Evolutionary conservation across 2,113 vertebrate genomes (phyloP), one percentile per base, ranked within the genome.

Genomic region (Sylvia atricapilla): DNA sequence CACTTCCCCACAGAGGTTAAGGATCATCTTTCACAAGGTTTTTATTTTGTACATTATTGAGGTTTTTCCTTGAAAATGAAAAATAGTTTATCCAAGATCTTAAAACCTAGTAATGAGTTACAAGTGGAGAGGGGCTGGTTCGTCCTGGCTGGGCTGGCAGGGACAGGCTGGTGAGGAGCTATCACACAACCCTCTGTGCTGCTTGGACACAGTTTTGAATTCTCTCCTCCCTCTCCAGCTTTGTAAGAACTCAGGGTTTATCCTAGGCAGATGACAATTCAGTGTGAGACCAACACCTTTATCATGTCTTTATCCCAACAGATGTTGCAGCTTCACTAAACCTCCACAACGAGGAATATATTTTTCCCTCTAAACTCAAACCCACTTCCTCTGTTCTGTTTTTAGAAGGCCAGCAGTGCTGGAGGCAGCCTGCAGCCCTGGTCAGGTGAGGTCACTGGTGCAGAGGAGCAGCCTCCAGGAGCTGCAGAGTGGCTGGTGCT

Each of bases 361-460:
- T 15, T 41, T 77, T 87, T 21, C 39, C 17, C 47, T 56, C 73
- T 35, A 20, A 31, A 30, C 27, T 47, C 2, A 5, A 46, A 3
- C 4, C 4, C 19, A 10, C 9, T 55, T 22, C 11, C 33, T 58
- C 10, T 18, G 15, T 8, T 59, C 24, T 47, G 43, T 23, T 82
- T 84, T 62, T 0, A 53, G 62, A 15, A 66, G 52, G 27, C 12
- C 15, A 53, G 87, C 35, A 23, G 0, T 23, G 72, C 33, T 63
- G 74, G 58, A 55, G 72, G 2, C 33, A 85, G 77, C 12, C 72
- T 43, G 4, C 93, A 96, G 87, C 68, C 58, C 31, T 75, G 89
- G 91, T 95, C 95, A 96, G 47, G 24, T 30, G n/a, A 90, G 95
- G 95, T 84, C 44, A 95, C 4, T 68, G 92, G 94, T 93, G 95